Base-by-base conservation (phyloP, 2,113 vertebrate genomes). In the Oncorhynchus mykiss region DNA sequence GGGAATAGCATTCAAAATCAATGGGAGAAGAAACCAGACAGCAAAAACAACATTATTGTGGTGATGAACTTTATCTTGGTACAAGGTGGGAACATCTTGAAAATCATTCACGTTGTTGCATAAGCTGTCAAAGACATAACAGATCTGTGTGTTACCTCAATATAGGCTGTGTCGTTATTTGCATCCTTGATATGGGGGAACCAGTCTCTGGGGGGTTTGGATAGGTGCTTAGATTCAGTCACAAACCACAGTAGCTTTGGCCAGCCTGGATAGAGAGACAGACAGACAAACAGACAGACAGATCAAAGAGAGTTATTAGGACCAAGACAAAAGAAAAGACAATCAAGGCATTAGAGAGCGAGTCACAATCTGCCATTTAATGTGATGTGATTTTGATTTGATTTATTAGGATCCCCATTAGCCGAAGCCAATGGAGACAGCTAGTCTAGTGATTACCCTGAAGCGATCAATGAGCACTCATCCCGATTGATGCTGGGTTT, bases 161-260 rank as follows among this genome's bases (percentile, higher is more conserved):
- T 97, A 75, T 99, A 99, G 57, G 97, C 96, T 0, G 94, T 95
- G 71, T 94, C 93, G 3, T 93, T 81, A 80, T 92, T 92, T 71
- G 94, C 92, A 34, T 96, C 96, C 79, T 91, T 92, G 34, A 95
- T 81, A 51, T 89, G 81, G 0, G 96, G 96, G 65, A 94, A 89
- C 97, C 97, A 99, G 82, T 99, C 97, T 90, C 97, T 97, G 1
- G 96, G 82, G 66, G 96, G 96, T 79, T 98, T 99, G 29, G 94
- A 95, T 77, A 99, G 94, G 84, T 98, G 96, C 76, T 99, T 99
- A 80, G 96, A 96, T 81, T 99, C 96, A 12, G 96, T 96, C 84
- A 99, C 97, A 86, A 99, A 96, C 97, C 97, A 99, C 80, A 96
- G 83, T 2, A 99, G 92, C 49, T 91, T 95, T 1, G 96, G 97